These are phyloP conservation scores for Phycodurus eques DNA, from an alignment of 2,113 vertebrate genomes.

Conservation along the genomic window DNA sequence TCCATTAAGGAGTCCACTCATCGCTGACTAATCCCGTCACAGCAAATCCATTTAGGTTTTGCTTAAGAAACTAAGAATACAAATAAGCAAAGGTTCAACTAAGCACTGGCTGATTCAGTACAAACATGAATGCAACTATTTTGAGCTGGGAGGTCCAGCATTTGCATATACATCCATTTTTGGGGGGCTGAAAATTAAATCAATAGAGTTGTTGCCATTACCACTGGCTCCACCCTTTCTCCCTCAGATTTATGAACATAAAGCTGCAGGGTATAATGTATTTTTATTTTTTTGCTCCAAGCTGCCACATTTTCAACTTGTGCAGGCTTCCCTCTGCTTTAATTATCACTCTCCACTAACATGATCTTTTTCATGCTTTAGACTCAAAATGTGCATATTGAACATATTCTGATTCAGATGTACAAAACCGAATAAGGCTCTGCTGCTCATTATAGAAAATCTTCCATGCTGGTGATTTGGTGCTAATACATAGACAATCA, in stretches of 20 bases:
- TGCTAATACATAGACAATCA: not conserved
- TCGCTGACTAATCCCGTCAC: not conserved
- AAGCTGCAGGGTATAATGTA: not conserved
- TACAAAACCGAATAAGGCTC: not conserved
- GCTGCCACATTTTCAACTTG: not conserved
- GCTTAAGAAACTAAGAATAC: not conserved
- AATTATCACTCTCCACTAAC: not conserved
- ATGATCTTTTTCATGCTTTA: not conserved
- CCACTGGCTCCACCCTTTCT: not conserved
- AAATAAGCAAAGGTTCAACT: not conserved
- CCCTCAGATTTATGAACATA: not conserved
- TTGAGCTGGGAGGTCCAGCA: not conserved
- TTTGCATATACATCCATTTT: not conserved
- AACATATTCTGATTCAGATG: not conserved
- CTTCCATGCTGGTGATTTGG: not conserved
- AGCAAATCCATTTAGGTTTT: not conserved
- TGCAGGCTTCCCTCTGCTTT: not conserved
- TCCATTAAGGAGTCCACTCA: conserved; percentile 5
- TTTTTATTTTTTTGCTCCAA: not conserved
- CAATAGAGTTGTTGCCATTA: not conserved
- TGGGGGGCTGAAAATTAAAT: not conserved
- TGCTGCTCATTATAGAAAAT: not conserved
- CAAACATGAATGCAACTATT: not conserved
- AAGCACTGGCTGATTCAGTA: not conserved
- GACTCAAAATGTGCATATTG: not conserved